Conservation (phyloP, 2,797 vertebrate genomes). For the Hapalemur alaotrensis region DNA sequence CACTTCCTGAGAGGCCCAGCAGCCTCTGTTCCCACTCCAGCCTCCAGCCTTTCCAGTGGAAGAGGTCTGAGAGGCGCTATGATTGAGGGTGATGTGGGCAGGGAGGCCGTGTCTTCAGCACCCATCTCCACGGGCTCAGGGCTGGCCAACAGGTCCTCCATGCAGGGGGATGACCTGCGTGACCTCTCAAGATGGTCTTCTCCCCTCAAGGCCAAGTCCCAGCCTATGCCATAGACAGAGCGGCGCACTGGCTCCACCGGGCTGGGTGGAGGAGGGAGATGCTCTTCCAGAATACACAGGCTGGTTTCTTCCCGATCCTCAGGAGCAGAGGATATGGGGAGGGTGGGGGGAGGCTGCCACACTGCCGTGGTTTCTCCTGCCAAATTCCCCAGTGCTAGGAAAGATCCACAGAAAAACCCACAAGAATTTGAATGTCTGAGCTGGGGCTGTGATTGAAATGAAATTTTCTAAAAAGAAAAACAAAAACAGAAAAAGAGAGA, state of each 20-base stretch:
- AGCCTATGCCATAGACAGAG: neutral
- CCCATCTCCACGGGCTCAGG: neutral
- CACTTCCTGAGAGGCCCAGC: neutral
- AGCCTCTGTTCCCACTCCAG: neutral
- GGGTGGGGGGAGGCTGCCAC: conserved; percentile 57
- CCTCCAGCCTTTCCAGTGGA: neutral
- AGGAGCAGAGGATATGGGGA: conserved; percentile 50
- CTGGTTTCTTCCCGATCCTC: conserved; percentile 53
- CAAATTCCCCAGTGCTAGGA: conserved; percentile 74
- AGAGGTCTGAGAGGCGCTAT: neutral
- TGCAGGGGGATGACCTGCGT: neutral
- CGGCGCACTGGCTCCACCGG: conserved; percentile 48
- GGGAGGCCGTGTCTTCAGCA: neutral
- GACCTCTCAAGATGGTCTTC: neutral
- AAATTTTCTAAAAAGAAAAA: conserved; percentile 65
- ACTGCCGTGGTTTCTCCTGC: conserved; percentile 62
- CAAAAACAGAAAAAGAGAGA: conserved; percentile 22
- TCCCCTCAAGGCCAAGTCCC: neutral
- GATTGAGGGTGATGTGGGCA: neutral
- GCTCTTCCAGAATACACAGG: conserved; percentile 73
- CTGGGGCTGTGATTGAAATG: conserved; percentile 60
- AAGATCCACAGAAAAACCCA: conserved; percentile 78
- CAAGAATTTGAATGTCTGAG: conserved; percentile 78
- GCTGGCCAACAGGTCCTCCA: neutral
- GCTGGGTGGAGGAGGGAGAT: conserved; percentile 64